Evolutionary conservation across 2,888 invertebrate species (phyloP).

Genomic region (Drosophila leonis): DNA sequence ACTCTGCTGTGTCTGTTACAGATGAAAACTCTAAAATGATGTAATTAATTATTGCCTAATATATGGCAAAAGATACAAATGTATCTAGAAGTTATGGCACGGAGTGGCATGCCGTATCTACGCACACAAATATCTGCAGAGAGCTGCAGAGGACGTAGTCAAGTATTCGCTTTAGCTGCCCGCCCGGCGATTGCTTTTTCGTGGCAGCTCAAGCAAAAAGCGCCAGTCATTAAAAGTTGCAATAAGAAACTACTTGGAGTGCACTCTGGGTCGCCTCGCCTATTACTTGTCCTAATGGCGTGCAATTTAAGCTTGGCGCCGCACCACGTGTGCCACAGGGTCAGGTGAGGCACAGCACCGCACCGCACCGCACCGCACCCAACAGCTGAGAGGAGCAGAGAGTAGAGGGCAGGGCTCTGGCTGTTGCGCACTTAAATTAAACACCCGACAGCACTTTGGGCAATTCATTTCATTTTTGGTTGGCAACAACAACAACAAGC

Average conservation of each 20-base stretch:
- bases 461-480: constrained; percentile 67
- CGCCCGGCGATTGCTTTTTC: constrained; percentile 51
- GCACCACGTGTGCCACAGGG: constrained; percentile 32
- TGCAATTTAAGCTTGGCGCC: constrained; percentile 62
- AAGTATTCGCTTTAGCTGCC: constrained; percentile 17
- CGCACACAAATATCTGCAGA: not conserved
- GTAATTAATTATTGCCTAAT: not conserved
- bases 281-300: constrained; percentile 76
- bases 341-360: constrained; percentile 7
- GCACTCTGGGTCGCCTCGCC: constrained; percentile 73
- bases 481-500: constrained; percentile 15
- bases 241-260: constrained; percentile 68
- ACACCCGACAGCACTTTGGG: constrained; percentile 72
- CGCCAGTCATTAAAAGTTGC: constrained; percentile 67
- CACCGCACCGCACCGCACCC: not conserved
- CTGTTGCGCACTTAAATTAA: constrained; percentile 73
- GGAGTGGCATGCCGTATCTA: not conserved
- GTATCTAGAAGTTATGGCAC: not conserved
- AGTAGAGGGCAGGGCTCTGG: constrained; percentile 2
- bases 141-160: not conserved
- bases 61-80: constrained; percentile 2
- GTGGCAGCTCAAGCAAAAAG: constrained; percentile 45
- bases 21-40: not conserved
- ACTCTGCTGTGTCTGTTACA: too few relatives aligned
- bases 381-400: not conserved